Evolutionary conservation across 2,797 vertebrate genomes (phyloP).

Genomic region (Podargus strigoides): DNA sequence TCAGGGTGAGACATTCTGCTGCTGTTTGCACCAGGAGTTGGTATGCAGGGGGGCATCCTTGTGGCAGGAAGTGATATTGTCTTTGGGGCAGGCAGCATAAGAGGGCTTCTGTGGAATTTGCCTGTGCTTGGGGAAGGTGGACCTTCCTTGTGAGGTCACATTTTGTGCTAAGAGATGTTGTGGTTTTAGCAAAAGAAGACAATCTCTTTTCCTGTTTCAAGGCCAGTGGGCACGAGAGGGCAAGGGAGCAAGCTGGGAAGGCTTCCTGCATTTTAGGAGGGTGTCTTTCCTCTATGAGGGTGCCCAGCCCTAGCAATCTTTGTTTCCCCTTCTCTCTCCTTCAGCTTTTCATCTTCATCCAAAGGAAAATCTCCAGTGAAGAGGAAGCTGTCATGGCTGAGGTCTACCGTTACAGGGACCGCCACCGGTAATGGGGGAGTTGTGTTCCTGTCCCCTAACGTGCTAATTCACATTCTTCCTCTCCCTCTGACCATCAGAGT

Average conservation of each 20-base stretch:
- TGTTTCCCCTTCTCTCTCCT: not conserved
- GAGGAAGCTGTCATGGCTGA: not conserved
- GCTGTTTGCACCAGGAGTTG: not conserved
- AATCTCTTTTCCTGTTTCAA: not conserved
- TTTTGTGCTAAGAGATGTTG: not conserved
- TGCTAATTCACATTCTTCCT: not conserved
- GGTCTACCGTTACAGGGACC: not conserved
- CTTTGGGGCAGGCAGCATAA: not conserved
- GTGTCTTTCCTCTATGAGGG: not conserved
- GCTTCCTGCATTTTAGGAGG: not conserved
- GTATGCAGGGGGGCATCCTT: not conserved
- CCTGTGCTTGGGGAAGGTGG: not conserved
- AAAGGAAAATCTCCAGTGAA: not conserved
- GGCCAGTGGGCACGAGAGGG: not conserved
- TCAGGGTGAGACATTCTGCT: not conserved
- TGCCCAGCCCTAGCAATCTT: not conserved
- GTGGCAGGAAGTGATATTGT: not conserved
- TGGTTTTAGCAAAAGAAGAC: not conserved
- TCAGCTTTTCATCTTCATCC: conserved; percentile 33
- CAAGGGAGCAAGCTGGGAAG: not conserved
- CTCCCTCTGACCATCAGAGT: not conserved
- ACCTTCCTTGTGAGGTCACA: not conserved
- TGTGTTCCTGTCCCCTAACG: not conserved
- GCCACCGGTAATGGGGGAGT: not conserved
- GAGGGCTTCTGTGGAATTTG: not conserved